Evolutionary conservation across 2,113 vertebrate genomes (phyloP).

Genomic region (Tragelaphus imberbis): DNA sequence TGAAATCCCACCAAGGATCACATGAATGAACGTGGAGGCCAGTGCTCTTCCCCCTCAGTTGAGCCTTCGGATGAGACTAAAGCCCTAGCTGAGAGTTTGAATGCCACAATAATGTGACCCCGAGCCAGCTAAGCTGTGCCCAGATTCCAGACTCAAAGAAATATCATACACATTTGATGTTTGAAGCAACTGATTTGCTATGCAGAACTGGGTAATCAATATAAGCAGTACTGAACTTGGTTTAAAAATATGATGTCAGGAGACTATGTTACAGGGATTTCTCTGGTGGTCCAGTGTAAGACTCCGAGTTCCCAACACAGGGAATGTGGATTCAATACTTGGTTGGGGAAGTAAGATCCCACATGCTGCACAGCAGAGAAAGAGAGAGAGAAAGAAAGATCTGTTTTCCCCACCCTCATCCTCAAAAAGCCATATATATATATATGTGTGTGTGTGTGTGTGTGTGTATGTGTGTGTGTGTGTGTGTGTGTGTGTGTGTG

Average conservation of each 20-base stretch:
- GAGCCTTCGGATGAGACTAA: not conserved
- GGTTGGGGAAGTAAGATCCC: not conserved
- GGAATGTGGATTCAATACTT: not conserved
- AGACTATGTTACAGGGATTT: not conserved
- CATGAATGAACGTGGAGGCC: not conserved
- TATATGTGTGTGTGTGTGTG: too few species aligned
- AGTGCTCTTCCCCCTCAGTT: accelerated
- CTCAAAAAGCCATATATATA: not conserved
- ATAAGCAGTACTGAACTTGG: not conserved
- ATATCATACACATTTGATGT: not conserved
- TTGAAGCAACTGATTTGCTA: not conserved
- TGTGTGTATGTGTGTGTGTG: too few species aligned
- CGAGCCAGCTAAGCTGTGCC: not conserved
- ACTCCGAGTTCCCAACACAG: not conserved
- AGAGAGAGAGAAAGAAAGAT: not conserved
- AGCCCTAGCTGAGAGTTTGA: not conserved
- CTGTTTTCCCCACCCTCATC: not conserved
- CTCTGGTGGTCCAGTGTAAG: not conserved
- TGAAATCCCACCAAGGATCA: not conserved
- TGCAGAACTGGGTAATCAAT: not conserved
- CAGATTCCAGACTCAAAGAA: not conserved
- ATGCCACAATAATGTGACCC: not conserved
- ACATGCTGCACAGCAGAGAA: not conserved
- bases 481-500: too few species aligned
- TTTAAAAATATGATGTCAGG: not conserved